A percentile compares a stretch with the other conserved stretches of the same genome.
phyloP scores from a whole-genome alignment of 2,797 vertebrate species.

The Petrocephalus schoutedeni region DNA sequence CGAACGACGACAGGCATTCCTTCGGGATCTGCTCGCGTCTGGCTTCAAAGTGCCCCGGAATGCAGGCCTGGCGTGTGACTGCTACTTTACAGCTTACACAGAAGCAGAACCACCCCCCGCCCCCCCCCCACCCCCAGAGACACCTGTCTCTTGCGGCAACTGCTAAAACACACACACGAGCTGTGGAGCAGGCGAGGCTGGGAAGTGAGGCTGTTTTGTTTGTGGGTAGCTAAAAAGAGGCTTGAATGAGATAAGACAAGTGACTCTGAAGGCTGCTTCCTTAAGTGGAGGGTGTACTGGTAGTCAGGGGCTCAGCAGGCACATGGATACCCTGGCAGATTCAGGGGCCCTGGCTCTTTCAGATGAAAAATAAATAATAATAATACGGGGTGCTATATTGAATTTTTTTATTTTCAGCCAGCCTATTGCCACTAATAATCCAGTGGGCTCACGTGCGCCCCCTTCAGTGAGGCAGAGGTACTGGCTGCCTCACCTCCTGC shows the following conservation, averaged over 20 bases:
- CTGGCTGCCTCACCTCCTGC: too few relatives aligned
- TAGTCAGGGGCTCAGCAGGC: neutral
- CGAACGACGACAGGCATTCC: slow-evolving; percentile 30
- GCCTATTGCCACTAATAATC: too few relatives aligned
- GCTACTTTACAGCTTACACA: slow-evolving; percentile 33
- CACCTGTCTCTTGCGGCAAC: slow-evolving; percentile 35
- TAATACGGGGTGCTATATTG: too few relatives aligned
- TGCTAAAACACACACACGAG: slow-evolving; percentile 21
- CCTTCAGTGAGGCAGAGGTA: too few relatives aligned
- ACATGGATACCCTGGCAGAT: neutral
- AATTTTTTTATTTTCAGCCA: too few relatives aligned
- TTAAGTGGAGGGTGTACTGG: neutral
- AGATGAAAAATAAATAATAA: too few relatives aligned
- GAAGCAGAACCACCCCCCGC: slow-evolving; percentile 14
- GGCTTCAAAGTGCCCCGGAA: slow-evolving; percentile 41
- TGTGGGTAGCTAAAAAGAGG: neutral
- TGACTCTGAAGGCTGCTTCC: neutral
- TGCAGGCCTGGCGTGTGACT: slow-evolving; percentile 25
- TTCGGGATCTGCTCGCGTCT: slow-evolving; percentile 19
- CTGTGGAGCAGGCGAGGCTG: neutral
- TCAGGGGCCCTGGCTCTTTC: neutral
- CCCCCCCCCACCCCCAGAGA: slow-evolving; percentile 26
- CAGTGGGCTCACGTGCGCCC: too few relatives aligned
- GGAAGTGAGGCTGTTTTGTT: neutral
- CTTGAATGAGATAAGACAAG: neutral